phyloP scores from a whole-genome alignment of 2,888 invertebrate species.

The Pollenia labialis region DNA sequence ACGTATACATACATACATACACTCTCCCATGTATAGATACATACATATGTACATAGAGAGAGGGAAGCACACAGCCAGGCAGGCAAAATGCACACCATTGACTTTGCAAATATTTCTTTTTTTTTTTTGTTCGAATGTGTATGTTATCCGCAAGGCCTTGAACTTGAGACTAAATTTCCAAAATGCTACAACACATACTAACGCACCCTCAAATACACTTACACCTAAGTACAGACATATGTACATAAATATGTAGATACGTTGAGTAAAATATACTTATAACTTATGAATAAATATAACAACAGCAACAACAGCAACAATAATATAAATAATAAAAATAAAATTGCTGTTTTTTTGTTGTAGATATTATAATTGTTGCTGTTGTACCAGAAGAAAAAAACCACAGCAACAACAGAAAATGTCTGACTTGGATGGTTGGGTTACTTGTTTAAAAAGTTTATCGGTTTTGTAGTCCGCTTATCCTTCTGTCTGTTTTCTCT shows the following conservation, averaged over 20 bases:
- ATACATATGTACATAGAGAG: not conserved
- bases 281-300: slow-evolving; percentile 47
- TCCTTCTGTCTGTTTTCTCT: not conserved
- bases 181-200: slow-evolving; percentile 77
- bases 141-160: slow-evolving; percentile 84
- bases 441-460: slow-evolving; percentile 39
- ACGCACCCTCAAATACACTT: slow-evolving; percentile 62
- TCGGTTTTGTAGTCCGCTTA: slow-evolving; percentile 19
- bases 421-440: slow-evolving; percentile 24
- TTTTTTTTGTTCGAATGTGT: slow-evolving; percentile 55
- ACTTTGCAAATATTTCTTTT: slow-evolving; percentile 59
- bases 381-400: slow-evolving; percentile 31
- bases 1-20: not conserved
- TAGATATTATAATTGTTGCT: slow-evolving; percentile 14
- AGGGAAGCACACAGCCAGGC: slow-evolving; percentile 1
- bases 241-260: slow-evolving; percentile 10
- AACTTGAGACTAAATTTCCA: slow-evolving; percentile 85
- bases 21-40: not conserved
- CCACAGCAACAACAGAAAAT: slow-evolving; percentile 41
- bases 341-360: slow-evolving; percentile 40
- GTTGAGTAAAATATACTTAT: slow-evolving; percentile 35
- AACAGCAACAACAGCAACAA: slow-evolving; percentile 41
- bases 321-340: slow-evolving; percentile 52
- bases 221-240: slow-evolving; percentile 42
- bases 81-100: slow-evolving; percentile 37